Evolutionary conservation across 2,797 vertebrate species (phyloP).

Genomic region (Threskiornis aethiopicus): DNA sequence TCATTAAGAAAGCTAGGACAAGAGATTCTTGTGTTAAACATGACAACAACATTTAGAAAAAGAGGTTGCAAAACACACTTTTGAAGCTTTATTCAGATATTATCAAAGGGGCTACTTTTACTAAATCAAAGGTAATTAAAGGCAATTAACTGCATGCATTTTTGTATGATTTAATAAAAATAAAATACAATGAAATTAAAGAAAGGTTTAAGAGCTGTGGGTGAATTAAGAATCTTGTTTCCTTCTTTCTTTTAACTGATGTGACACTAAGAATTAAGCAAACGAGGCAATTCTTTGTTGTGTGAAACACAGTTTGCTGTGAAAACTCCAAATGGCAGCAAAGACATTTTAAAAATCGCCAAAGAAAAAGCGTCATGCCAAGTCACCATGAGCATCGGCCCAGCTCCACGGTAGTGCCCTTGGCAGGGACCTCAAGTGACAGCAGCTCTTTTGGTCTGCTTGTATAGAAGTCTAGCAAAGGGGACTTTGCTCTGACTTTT

Average conservation of each 20-base stretch:
- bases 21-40: neutral
- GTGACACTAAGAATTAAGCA: neutral
- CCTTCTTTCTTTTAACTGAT: neutral
- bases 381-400: neutral
- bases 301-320: neutral
- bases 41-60: neutral
- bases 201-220: neutral
- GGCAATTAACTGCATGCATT: neutral
- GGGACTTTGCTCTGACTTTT: neutral
- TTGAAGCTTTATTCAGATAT: neutral
- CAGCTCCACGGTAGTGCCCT: neutral
- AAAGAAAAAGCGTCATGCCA: neutral
- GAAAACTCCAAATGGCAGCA: neutral
- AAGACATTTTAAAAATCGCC: neutral
- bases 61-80: neutral
- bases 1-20: neutral
- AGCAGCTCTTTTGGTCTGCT: neutral
- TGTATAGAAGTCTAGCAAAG: neutral
- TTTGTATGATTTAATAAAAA: neutral
- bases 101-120: neutral
- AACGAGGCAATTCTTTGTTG: neutral
- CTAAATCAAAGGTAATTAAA: neutral
- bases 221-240: neutral
- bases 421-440: neutral
- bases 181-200: neutral